Evolutionary conservation across 2,113 vertebrate genomes (phyloP), one percentile per base, ranked within the genome.

Genomic region (Austrofundulus limnaeus): DNA sequence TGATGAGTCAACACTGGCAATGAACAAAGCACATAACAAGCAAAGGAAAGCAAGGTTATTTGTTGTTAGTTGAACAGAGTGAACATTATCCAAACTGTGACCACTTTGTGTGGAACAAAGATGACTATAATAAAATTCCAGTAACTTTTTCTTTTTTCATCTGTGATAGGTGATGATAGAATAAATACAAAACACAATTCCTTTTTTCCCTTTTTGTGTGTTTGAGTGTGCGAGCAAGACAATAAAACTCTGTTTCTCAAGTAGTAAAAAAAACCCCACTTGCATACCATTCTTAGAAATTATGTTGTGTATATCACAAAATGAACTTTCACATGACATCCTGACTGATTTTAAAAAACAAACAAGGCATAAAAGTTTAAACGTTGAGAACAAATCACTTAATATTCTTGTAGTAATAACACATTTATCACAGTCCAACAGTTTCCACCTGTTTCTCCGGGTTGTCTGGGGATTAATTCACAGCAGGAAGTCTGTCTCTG

Each of bases 11-110:
- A 70, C 42, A 31, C 11, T 0, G 2, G 50, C 59, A 76, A 77
- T 80, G 78, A 83, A 73, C n/a, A 85, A 85, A 76, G 72, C 52
- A 47, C 7, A 31, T 60, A 25, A 53, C 57, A 31, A 38, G 61
- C 48, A 72, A 51, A 2, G 3, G 46, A 52, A 49, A 17, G 24
- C 24, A 7, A 56, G 38, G 51, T 69, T 52, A n/a, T n/a, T n/a
- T n/a, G n/a, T n/a, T n/a, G n/a, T n/a, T n/a, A n/a, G n/a, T n/a
- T n/a, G n/a, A n/a, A n/a, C n/a, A n/a, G n/a, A n/a, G n/a, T n/a
- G n/a, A n/a, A n/a, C n/a, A n/a, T n/a, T n/a, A 43, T 16, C 54
- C 28, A 28, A 28, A 28, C 3, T 28, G 3, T 7, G 7, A 28
- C 28, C 9, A 24, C 9, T 1, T 16, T 25, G 4, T 63, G 31